Evolutionary conservation across 2,113 vertebrate species (phyloP), one percentile per base, ranked within the genome.

Genomic region (Nyctibius bracteatus): DNA sequence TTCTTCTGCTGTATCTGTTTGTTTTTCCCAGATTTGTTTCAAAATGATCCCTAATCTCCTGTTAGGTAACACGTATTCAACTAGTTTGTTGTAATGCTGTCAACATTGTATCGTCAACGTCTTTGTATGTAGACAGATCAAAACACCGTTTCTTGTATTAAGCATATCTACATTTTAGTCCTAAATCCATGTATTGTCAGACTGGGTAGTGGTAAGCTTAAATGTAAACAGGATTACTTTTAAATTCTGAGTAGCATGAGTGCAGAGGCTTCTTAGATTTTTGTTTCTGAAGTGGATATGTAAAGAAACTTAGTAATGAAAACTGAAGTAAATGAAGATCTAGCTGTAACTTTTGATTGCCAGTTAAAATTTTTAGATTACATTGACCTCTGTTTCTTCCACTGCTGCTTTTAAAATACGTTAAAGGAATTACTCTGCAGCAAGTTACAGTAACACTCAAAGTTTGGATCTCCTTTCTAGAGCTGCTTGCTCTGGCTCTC

Each of bases 21-120:
- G 41, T 8, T 78, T 58, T 84, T 87, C 51, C 49, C 17, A 33
- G 9, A 33, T 74, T 66, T 58, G 47, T 67, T 93, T 80, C 22
- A 72, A 46, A 58, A 44, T 37, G 63, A 37, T 71, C 31, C 41
- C 7, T 3, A 8, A 19, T 51, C 8, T 72, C 41, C 13, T 33
- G 22, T 67, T 74, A 30, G 12, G 13, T 63, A 44, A 43, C 1
- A 2, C 6, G 1, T 23, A 24, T 10, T 20, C 0, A 5, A 16
- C 4, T 17, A 43, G 23, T 35, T 28, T 22, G 12, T 27, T 12
- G 3, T 72, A 49, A 47, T 9, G 5, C 10, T 44, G 23, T 51
- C 37, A 49, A 7, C 1, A 8, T 39, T 86, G 15, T 47, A 37
- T 80, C 30, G 24, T 35, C 62, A 54, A 14, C 25, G 17, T 11